These are phyloP conservation scores for Lithosia quadra DNA, from an alignment of 2,888 invertebrate genomes.

Conservation along the genomic window DNA sequence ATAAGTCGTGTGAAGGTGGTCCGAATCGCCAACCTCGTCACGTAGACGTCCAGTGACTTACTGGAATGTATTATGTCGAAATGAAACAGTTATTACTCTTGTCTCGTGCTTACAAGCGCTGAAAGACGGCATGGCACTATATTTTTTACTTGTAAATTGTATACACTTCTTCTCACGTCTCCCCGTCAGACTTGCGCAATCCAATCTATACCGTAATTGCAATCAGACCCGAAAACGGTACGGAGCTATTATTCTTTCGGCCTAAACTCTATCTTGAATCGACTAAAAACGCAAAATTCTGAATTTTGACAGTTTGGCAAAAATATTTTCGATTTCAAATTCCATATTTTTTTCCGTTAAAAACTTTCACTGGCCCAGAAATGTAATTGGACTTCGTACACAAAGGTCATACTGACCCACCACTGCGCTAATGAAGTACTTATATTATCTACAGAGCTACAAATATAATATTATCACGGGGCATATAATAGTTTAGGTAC, in stretches of 20 bases:
- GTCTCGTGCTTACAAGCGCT: conserved; percentile 14
- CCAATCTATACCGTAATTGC: neutral
- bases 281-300: no score
- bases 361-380: no score
- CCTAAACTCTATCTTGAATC: no score
- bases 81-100: conserved; percentile 26
- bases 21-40: conserved; percentile 31
- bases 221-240: no score
- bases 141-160: neutral
- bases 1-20: conserved; percentile 25
- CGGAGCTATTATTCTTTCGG: no score
- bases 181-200: neutral
- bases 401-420: no score
- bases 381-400: no score
- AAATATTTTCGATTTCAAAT: no score
- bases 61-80: conserved; percentile 11
- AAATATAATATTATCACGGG: neutral
- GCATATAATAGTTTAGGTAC: neutral
- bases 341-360: no score
- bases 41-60: conserved; percentile 21
- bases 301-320: no score
- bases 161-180: neutral
- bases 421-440: no score
- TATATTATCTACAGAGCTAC: neutral
- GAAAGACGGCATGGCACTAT: neutral